A percentile compares a stretch with the other conserved stretches of the same genome.
These are phyloP conservation scores for Tetrapedia diversipes DNA, from an alignment of 2,888 invertebrate genomes.

Conservation along the genomic window DNA sequence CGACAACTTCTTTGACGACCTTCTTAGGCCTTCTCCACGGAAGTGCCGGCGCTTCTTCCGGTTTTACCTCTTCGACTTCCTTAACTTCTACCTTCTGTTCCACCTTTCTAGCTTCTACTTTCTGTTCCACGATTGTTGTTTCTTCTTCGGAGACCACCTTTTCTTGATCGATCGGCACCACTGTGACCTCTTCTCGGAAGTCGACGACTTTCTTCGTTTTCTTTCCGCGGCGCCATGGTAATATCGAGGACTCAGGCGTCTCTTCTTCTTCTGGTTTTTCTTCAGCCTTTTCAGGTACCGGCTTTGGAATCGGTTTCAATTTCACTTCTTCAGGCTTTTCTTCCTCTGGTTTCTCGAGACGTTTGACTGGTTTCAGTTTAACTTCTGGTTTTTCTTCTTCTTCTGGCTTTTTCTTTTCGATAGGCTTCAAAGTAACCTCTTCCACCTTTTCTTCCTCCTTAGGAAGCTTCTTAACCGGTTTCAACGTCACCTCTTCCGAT, in stretches of 20 bases:
- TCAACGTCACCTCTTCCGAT: slow-evolving; percentile 52
- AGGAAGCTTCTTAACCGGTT: slow-evolving; percentile 77
- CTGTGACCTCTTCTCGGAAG: slow-evolving; percentile 76
- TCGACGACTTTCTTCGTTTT: slow-evolving; percentile 76
- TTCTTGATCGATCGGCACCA: slow-evolving; percentile 79
- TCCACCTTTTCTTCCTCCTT: slow-evolving; percentile 56
- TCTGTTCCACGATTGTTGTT: slow-evolving; percentile 60
- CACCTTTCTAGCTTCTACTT: slow-evolving; percentile 49
- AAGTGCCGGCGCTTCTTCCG: slow-evolving; percentile 56
- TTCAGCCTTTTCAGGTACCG: slow-evolving; percentile 34
- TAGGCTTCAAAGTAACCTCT: slow-evolving; percentile 64
- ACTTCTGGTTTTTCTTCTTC: slow-evolving; percentile 69
- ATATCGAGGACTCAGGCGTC: slow-evolving; percentile 78
- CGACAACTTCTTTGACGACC: slow-evolving; percentile 31
- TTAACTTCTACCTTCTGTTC: slow-evolving; percentile 6
- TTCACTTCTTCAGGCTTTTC: slow-evolving; percentile 40
- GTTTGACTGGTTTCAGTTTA: slow-evolving; percentile 73
- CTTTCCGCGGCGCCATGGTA: slow-evolving; percentile 82
- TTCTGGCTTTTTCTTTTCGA: slow-evolving; percentile 40
- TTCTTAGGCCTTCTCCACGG: slow-evolving; percentile 47
- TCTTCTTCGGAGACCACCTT: slow-evolving; percentile 81
- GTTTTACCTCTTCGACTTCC: slow-evolving; percentile 73
- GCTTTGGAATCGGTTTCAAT: slow-evolving; percentile 69
- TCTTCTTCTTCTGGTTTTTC: slow-evolving; percentile 53
- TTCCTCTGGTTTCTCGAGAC: slow-evolving; percentile 59